phyloP scores from a whole-genome alignment of 2,888 invertebrate species.

The Malacosoma neustria region DNA sequence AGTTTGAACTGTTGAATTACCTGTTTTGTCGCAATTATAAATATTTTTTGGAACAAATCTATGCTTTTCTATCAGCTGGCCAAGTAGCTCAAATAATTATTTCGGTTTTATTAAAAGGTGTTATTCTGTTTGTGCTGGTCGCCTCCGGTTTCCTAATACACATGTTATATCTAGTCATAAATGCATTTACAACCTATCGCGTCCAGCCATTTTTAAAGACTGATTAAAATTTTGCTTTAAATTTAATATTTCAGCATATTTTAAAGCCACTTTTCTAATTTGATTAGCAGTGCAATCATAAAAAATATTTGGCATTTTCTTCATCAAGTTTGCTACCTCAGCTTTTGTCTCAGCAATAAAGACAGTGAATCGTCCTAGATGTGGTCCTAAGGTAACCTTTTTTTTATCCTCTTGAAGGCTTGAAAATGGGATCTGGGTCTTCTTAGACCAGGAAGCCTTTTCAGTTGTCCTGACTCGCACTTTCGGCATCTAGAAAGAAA shows the following conservation, averaged over 20 bases:
- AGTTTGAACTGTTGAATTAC: conserved; percentile 38
- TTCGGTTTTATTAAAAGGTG: conserved; percentile 25
- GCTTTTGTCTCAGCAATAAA: conserved; percentile 15
- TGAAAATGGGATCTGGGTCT: conserved; percentile 11
- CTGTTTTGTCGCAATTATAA: conserved; percentile 49
- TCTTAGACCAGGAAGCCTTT: conserved; percentile 21
- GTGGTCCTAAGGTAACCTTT: conserved; percentile 15
- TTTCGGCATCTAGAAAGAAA: conserved; percentile 19
- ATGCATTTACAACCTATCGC: too few species aligned
- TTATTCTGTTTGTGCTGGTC: conserved; percentile 9
- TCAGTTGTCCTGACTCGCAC: conserved; percentile 15
- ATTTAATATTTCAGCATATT: too few species aligned
- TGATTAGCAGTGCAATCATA: conserved; percentile 21
- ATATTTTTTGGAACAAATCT: conserved; percentile 22
- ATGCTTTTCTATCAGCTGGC: conserved; percentile 15
- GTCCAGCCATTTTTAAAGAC: too few species aligned
- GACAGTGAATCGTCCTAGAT: conserved; percentile 17
- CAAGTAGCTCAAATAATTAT: conserved; percentile 18
- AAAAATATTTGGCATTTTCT: conserved; percentile 20
- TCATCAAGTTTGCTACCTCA: conserved; percentile 15
- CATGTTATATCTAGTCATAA: too few species aligned
- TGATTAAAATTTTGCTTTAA: too few species aligned
- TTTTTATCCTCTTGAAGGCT: conserved; percentile 18
- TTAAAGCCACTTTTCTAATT: too few species aligned
- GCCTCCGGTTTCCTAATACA: too few species aligned